A percentile compares a stretch with the other conserved stretches of the same genome.
Conservation (phyloP, 2,888 invertebrate species). For the Aphodius granarius region DNA sequence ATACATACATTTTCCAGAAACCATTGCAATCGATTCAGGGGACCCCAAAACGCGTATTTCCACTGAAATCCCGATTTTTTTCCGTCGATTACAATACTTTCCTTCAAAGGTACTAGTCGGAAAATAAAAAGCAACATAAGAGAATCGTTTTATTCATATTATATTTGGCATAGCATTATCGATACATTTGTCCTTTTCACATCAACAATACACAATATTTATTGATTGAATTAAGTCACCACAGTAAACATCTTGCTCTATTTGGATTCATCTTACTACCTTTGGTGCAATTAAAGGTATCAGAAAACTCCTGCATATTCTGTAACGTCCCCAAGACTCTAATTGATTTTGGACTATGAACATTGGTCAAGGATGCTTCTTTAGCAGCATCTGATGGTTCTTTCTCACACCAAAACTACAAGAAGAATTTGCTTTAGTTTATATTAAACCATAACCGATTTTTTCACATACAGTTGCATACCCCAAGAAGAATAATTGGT, state of each 20-base stretch:
- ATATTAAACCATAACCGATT: background rate
- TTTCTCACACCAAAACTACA: conserved; percentile 83
- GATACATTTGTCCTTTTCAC: too few relatives aligned
- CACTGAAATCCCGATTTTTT: too few relatives aligned
- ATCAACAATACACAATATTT: too few relatives aligned
- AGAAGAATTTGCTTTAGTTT: conserved; percentile 25
- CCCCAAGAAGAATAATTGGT: conserved; percentile 78
- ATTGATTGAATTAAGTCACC: too few relatives aligned
- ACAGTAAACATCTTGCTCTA: conserved; percentile 56
- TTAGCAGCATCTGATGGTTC: conserved; percentile 64
- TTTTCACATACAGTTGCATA: conserved; percentile 71
- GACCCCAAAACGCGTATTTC: too few relatives aligned
- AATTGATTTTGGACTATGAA: conserved; percentile 73
- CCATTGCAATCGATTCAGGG: too few relatives aligned
- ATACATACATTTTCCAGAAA: too few relatives aligned
- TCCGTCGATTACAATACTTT: too few relatives aligned
- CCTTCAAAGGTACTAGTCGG: too few relatives aligned
- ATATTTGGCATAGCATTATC: too few relatives aligned
- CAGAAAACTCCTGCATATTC: conserved; percentile 74
- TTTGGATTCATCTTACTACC: conserved; percentile 61
- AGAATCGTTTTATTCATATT: too few relatives aligned
- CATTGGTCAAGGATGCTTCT: conserved; percentile 65
- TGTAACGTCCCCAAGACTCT: conserved; percentile 70
- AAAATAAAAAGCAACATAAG: too few relatives aligned
- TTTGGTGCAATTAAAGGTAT: conserved; percentile 60